Percentiles rank a stretch among this genome's conserved stretches.
Conservation (phyloP, 2,888 invertebrate genomes). For the Odontomyia ornata region DNA sequence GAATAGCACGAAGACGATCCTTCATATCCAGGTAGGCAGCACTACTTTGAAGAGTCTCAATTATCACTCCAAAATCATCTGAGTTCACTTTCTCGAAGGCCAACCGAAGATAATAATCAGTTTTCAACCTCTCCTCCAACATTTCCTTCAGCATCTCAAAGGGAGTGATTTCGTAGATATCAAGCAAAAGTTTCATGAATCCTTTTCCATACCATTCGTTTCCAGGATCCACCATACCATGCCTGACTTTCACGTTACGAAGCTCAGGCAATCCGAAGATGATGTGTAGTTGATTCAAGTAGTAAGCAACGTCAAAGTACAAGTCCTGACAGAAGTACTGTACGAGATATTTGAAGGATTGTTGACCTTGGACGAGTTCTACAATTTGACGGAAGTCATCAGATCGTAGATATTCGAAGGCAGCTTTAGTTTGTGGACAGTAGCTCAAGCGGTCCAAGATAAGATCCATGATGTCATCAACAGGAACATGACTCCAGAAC, state of each 20-base stretch:
- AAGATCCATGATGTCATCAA: conserved; percentile 27
- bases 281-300: conserved; percentile 45
- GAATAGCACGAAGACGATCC: conserved; percentile 32
- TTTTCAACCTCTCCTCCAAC: conserved; percentile 34
- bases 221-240: conserved; percentile 12
- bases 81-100: conserved; percentile 45
- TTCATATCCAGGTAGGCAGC: conserved; percentile 34
- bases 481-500: conserved; percentile 34
- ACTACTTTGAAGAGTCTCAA: conserved; percentile 31
- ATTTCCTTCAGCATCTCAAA: conserved; percentile 30
- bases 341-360: conserved; percentile 19
- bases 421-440: conserved; percentile 44
- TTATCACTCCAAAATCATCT: conserved; percentile 41
- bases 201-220: neutral
- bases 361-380: conserved; percentile 20
- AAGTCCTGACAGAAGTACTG: conserved; percentile 45
- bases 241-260: neutral
- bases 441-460: conserved; percentile 35
- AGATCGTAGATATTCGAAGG: conserved; percentile 44
- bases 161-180: conserved; percentile 19
- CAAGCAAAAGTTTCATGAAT: neutral
- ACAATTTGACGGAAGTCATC: conserved; percentile 42
- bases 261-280: conserved; percentile 45
- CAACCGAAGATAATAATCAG: conserved; percentile 41
- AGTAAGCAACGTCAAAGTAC: conserved; percentile 46